These are phyloP conservation scores for Ictidomys tridecemlineatus DNA, from an alignment of 2,113 vertebrate genomes.

Conservation along the genomic window DNA sequence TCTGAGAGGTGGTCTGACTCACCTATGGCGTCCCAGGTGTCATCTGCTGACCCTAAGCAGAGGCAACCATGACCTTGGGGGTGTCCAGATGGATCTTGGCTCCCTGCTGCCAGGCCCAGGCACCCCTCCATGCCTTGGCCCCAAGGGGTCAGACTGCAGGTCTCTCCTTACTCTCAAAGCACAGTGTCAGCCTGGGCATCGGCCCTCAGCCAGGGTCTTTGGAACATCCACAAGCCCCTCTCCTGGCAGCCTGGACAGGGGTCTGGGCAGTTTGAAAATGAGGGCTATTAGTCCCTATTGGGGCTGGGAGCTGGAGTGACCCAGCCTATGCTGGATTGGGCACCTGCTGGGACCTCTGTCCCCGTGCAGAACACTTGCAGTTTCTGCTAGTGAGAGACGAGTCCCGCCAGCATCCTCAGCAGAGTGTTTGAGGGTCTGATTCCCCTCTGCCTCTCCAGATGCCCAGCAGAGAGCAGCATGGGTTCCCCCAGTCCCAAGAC, in stretches of 20 bases:
- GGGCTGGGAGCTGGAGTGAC: neutral
- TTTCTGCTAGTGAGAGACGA: neutral
- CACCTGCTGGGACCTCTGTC: neutral
- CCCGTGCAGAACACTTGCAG: neutral
- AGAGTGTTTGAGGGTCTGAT: neutral
- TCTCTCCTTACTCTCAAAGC: neutral
- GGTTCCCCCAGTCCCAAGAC: neutral
- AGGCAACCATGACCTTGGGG: neutral
- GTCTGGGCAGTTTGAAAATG: neutral
- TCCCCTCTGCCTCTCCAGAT: neutral
- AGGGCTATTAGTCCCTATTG: no score
- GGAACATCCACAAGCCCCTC: neutral
- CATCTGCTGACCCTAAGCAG: neutral
- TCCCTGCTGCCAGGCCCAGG: fast-evolving
- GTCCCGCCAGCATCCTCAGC: neutral
- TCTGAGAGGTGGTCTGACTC: no score
- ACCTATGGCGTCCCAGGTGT: neutral
- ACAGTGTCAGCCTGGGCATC: no score
- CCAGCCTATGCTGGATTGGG: no score
- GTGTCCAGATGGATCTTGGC: no score
- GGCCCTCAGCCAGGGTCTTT: neutral
- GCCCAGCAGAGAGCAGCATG: neutral
- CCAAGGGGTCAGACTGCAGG: neutral
- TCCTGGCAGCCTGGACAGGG: neutral
- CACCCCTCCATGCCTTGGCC: neutral